Evolutionary conservation across 2,113 vertebrate genomes (phyloP).

Genomic region (Microtus oregoni): DNA sequence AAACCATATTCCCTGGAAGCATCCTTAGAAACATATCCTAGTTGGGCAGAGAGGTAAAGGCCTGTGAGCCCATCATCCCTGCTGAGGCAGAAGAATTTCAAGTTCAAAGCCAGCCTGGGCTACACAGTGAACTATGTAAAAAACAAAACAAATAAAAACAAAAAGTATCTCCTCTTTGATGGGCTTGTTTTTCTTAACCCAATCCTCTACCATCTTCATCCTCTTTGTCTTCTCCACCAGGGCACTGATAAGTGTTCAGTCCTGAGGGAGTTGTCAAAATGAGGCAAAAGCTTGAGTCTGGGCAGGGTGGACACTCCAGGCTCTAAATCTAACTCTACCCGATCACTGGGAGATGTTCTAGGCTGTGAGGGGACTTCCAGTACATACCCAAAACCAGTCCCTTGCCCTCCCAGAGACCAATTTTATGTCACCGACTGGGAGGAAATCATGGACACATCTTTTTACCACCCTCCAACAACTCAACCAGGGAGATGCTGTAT

Average conservation of each 20-base stretch:
- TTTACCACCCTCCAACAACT: neutral
- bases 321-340: neutral
- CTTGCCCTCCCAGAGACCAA: neutral
- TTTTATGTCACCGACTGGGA: neutral
- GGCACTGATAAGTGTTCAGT: neutral
- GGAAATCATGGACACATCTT: neutral
- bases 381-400: neutral
- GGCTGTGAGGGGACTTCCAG: neutral
- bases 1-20: neutral
- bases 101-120: neutral
- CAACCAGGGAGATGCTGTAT: constrained; percentile 9
- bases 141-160: neutral
- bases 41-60: neutral
- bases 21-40: neutral
- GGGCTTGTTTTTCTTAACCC: neutral
- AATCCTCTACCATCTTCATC: neutral
- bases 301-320: no score
- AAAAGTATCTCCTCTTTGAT: neutral
- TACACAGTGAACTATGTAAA: neutral
- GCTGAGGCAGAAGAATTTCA: neutral
- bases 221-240: neutral
- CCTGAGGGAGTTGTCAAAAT: neutral
- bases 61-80: neutral
- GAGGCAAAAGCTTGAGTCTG: neutral
- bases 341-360: neutral